Evolutionary conservation across 2,888 invertebrate genomes (phyloP).

Genomic region (Ferdinandea cuprea): DNA sequence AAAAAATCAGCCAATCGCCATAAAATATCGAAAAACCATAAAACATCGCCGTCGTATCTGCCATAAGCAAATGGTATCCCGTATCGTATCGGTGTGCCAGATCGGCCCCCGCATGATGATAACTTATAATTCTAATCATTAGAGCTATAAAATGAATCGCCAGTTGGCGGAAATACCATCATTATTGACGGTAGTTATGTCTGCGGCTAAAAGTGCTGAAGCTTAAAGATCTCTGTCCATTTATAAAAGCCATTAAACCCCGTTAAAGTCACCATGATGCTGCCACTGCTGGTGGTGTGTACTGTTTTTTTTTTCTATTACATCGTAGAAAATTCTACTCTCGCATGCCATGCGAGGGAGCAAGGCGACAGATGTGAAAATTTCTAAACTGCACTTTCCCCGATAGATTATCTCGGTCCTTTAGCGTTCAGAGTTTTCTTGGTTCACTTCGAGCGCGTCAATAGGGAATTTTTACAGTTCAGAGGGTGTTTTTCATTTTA

Average conservation of each 20-base stretch:
- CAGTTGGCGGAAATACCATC: slow-evolving; percentile 53
- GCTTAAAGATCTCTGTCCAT: slow-evolving; percentile 43
- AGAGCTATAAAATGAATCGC: slow-evolving; percentile 55
- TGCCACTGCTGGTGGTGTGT: neutral
- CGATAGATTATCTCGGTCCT: slow-evolving; percentile 50
- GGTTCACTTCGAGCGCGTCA: slow-evolving; percentile 24
- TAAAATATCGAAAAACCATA: slow-evolving; percentile 36
- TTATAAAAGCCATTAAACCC: slow-evolving; percentile 66
- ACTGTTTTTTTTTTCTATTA: neutral
- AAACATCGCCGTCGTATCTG: slow-evolving; percentile 15
- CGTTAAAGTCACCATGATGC: slow-evolving; percentile 37
- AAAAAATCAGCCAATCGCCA: slow-evolving; percentile 19
- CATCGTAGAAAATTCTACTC: slow-evolving; percentile 1
- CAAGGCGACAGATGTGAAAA: slow-evolving; percentile 65
- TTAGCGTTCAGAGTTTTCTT: neutral
- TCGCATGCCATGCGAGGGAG: slow-evolving; percentile 4
- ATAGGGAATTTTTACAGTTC: slow-evolving; percentile 45
- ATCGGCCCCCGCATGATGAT: slow-evolving; percentile 20
- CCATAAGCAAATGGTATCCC: slow-evolving; percentile 37
- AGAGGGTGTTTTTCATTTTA: slow-evolving; percentile 56
- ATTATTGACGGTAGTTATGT: slow-evolving; percentile 49
- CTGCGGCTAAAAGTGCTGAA: slow-evolving; percentile 40
- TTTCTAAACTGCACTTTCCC: slow-evolving; percentile 64
- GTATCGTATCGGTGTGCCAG: slow-evolving; percentile 48
- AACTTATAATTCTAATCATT: slow-evolving; percentile 65